Evolutionary conservation across 2,888 invertebrate genomes (phyloP).

Genomic region (Callyntrura sp.): DNA sequence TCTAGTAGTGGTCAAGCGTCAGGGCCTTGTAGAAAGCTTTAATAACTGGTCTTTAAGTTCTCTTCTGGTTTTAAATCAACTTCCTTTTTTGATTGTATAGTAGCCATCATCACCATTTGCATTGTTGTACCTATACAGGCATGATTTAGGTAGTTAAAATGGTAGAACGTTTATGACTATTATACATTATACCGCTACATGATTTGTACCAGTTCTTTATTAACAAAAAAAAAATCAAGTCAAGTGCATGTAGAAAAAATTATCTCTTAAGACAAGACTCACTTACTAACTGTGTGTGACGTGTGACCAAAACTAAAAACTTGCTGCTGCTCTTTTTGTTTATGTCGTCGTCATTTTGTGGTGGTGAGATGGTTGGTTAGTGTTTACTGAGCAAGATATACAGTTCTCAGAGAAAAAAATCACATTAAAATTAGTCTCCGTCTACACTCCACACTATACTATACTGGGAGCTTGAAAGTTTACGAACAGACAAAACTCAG

Average conservation of each 20-base stretch:
- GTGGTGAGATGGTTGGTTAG: too few species aligned
- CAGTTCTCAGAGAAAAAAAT: too few species aligned
- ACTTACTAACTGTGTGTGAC: not conserved
- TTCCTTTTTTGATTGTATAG: slow-evolving; percentile 44
- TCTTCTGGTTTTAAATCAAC: slow-evolving; percentile 56
- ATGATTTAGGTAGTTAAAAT: not conserved
- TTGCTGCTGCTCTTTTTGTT: not conserved
- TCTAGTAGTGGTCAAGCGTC: slow-evolving; percentile 2
- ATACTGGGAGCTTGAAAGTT: not conserved
- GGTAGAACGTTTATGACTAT: not conserved
- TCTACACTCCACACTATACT: too few species aligned
- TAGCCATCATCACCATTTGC: too few species aligned
- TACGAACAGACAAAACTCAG: too few species aligned
- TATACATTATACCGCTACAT: not conserved
- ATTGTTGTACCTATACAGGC: too few species aligned
- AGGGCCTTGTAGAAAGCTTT: not conserved
- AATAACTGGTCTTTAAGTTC: slow-evolving; percentile 20
- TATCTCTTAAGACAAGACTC: too few species aligned
- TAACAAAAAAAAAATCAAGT: slow-evolving; percentile 28
- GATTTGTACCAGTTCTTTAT: slow-evolving; percentile 33
- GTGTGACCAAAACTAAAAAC: slow-evolving; percentile 1
- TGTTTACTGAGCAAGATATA: too few species aligned
- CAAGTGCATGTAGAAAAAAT: slow-evolving; percentile 36
- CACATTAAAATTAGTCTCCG: too few species aligned
- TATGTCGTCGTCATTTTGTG: too few species aligned